These are phyloP conservation scores for Gopherus evgoodei DNA, from an alignment of 2,113 vertebrate genomes.

Conservation along the genomic window DNA sequence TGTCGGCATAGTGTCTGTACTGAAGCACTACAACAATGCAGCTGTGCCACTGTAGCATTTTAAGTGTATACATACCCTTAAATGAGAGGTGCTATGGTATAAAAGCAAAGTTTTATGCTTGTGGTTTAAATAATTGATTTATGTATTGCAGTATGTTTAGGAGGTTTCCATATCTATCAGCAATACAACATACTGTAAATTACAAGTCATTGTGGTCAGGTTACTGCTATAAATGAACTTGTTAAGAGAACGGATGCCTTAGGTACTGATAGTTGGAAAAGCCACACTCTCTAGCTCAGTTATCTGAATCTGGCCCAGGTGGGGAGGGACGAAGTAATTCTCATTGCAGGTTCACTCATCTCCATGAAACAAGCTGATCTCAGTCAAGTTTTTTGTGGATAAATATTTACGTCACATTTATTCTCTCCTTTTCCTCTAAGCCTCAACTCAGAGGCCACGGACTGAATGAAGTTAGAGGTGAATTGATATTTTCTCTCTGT, in stretches of 20 bases:
- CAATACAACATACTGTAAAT: background rate
- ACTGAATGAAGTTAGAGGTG: background rate
- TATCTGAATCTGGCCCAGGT: background rate
- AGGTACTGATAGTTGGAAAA: background rate
- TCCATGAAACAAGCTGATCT: background rate
- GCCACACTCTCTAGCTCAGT: background rate
- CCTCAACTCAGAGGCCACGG: fast-evolving
- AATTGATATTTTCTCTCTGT: background rate
- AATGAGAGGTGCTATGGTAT: background rate
- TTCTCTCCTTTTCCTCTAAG: background rate
- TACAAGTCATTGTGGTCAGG: background rate
- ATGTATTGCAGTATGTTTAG: background rate
- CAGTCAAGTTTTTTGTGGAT: background rate
- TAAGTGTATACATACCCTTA: background rate
- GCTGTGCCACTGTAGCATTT: background rate
- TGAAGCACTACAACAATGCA: too few relatives aligned
- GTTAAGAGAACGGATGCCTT: background rate
- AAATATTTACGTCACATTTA: background rate
- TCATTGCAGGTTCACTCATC: background rate
- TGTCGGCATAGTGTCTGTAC: background rate
- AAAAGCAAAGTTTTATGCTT: background rate
- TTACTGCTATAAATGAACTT: background rate
- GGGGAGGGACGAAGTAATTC: background rate
- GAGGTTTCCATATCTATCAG: background rate
- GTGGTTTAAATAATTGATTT: background rate